Conservation (phyloP, 2,888 invertebrate species). For the Drosophila buzzatii region DNA sequence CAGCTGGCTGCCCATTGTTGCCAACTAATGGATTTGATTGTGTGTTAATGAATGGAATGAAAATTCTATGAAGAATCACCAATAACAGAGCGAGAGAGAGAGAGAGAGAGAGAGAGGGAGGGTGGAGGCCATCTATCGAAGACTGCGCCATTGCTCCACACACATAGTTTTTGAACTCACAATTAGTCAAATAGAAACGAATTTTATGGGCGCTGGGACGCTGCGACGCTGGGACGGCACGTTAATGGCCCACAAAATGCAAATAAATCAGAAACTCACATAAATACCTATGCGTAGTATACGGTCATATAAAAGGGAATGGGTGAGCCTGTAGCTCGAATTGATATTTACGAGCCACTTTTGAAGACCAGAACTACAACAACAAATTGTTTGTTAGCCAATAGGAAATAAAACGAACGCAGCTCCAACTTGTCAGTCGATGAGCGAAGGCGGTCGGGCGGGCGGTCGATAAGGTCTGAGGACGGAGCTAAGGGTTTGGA, state of each 20-base stretch:
- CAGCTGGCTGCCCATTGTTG: slow-evolving; percentile 49
- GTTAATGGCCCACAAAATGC: slow-evolving; percentile 79
- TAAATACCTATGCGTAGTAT: slow-evolving; percentile 57
- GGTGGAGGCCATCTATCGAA: slow-evolving; percentile 26
- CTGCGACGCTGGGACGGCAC: slow-evolving; percentile 30
- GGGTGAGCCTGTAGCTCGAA: slow-evolving; percentile 69
- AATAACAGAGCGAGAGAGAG: slow-evolving; percentile 1
- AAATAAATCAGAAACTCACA: slow-evolving; percentile 80
- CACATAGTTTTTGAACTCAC: slow-evolving; percentile 41
- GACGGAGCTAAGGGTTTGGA: slow-evolving; percentile 6
- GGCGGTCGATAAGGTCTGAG: slow-evolving; percentile 30
- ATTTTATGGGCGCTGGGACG: slow-evolving; percentile 55
- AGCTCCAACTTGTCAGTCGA: slow-evolving; percentile 55
- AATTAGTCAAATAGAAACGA: slow-evolving; percentile 64
- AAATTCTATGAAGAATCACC: slow-evolving; percentile 36
- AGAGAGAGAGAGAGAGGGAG: background rate
- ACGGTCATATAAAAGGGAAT: slow-evolving; percentile 47
- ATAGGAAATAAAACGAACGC: slow-evolving; percentile 50
- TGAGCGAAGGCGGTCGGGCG: slow-evolving; percentile 48
- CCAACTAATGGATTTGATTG: slow-evolving; percentile 75
- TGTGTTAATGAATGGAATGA: slow-evolving; percentile 74
- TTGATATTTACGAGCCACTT: slow-evolving; percentile 82
- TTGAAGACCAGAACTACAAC: slow-evolving; percentile 68
- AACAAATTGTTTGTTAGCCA: slow-evolving; percentile 54
- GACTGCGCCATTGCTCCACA: slow-evolving; percentile 56